Base-by-base conservation (phyloP, 1,140 invertebrate species). In the Pseudachorutes palmiensis region DNA sequence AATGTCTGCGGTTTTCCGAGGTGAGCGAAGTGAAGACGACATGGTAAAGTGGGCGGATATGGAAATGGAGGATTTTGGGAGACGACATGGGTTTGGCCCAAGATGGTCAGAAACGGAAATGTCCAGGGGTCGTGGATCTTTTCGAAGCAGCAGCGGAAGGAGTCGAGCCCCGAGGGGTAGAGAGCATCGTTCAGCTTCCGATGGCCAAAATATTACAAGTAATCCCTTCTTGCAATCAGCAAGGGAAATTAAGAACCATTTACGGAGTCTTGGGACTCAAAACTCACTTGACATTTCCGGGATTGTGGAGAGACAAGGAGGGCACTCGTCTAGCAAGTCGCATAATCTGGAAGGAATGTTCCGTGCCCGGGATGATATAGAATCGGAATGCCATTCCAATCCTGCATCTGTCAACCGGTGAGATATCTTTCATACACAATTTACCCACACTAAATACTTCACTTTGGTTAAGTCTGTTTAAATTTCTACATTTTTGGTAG, bases 181-280 rank as follows among this genome's bases (percentile, higher is more conserved):
- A 32, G 61, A 64, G 12, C n/a, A 49, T 24, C 9, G 51, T 5
- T 55, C 51, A 55, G 36, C 36, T 45, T 55, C 51, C 5, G 51
- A 55, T 55, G 51, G 24, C n/a, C n/a, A n/a, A 12, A 19, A 55
- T 1, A 19, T 55, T 32, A 64, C 65, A 12, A 26, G 30, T 22
- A 71, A 71, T 60, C 59, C 69, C 28, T 73, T 73, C 63, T 41
- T 73, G 5, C 72, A 71, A 55, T 65, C 61, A 33, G 72, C 72
- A 2, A 51, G 66, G 24, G 68, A 74, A 55, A 45, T 74, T 22
- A 61, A 61, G 19, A 55, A 65, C 58, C 68, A 70, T 59, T 67
- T 71, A 31, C 64, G 67, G 57, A 65, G 60, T 28, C 59, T 74
- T 1, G 70, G 72, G 29, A 57, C 62, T 1, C 72, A 74, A 55